Conservation (phyloP, 1,140 invertebrate species). For the Phenacoccus solenopsis region DNA sequence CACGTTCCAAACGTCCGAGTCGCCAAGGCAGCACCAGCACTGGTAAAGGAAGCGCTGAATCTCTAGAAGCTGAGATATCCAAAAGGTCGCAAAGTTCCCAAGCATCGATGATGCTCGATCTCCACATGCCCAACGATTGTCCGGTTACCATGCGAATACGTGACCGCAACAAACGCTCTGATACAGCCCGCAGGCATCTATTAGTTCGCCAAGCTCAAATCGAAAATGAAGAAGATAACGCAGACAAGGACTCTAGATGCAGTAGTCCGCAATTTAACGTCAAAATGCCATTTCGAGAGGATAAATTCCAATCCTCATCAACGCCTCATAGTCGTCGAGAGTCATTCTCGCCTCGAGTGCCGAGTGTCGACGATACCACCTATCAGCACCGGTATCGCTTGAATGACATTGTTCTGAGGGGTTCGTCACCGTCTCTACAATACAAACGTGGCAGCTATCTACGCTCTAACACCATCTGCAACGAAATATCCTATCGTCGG, state of each 20-base stretch:
- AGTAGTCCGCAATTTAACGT: conserved; percentile 26
- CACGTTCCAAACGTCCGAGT: conserved; percentile 23
- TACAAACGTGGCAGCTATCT: neutral
- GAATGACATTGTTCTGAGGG: neutral
- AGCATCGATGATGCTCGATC: conserved; percentile 56
- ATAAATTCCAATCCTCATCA: neutral
- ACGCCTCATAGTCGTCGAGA: conserved; percentile 14
- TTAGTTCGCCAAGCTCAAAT: conserved; percentile 59
- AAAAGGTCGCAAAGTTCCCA: conserved; percentile 45
- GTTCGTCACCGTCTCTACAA: neutral
- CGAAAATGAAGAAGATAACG: conserved; percentile 44
- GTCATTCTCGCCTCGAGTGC: neutral
- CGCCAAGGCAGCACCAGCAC: conserved; percentile 29
- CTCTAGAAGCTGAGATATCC: conserved; percentile 31
- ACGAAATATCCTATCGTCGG: conserved; percentile 15
- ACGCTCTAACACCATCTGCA: conserved; percentile 20
- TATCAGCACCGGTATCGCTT: neutral
- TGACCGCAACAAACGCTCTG: conserved; percentile 43
- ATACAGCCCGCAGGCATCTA: conserved; percentile 56
- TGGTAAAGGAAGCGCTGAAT: conserved; percentile 19
- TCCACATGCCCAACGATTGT: conserved; percentile 48
- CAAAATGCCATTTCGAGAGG: neutral
- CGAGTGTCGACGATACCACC: conserved; percentile 11
- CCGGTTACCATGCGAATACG: conserved; percentile 52
- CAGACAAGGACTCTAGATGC: conserved; percentile 26